A percentile compares a stretch with the other conserved stretches of the same genome.
phyloP scores from a whole-genome alignment of 2,113 vertebrate species.

The Semnornis frantzii region DNA sequence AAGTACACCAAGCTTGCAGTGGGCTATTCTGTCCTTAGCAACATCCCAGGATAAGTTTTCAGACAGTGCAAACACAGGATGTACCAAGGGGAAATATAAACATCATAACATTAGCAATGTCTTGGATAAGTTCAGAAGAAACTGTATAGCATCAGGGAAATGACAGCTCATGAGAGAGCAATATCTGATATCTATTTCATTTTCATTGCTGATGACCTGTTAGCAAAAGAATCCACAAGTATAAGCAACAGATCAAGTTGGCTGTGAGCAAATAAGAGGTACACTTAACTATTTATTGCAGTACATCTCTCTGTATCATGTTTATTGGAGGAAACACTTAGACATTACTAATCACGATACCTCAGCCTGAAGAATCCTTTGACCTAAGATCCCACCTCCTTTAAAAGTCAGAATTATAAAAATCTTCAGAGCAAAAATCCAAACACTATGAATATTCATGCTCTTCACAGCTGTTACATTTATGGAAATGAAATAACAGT shows the following conservation, averaged over 20 bases:
- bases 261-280: neutral
- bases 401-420: constrained; percentile 48
- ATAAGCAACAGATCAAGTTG: constrained; percentile 26
- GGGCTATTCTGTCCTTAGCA: neutral
- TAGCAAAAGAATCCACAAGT: constrained; percentile 19
- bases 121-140: neutral
- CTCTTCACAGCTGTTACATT: constrained; percentile 63
- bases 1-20: neutral
- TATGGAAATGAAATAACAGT: constrained; percentile 71
- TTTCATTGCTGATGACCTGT: constrained; percentile 11
- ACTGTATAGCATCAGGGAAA: neutral
- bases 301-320: neutral
- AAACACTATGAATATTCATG: constrained; percentile 65
- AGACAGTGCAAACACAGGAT: neutral
- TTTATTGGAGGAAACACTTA: neutral
- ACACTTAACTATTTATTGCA: neutral
- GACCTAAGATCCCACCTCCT: neutral
- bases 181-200: neutral
- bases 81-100: neutral
- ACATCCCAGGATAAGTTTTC: constrained; percentile 40
- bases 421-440: constrained; percentile 34
- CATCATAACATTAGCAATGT: neutral
- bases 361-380: neutral
- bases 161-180: neutral
- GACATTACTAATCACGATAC: neutral